Base-by-base conservation (phyloP, 2,797 vertebrate species). In the Champsocephalus esox region DNA sequence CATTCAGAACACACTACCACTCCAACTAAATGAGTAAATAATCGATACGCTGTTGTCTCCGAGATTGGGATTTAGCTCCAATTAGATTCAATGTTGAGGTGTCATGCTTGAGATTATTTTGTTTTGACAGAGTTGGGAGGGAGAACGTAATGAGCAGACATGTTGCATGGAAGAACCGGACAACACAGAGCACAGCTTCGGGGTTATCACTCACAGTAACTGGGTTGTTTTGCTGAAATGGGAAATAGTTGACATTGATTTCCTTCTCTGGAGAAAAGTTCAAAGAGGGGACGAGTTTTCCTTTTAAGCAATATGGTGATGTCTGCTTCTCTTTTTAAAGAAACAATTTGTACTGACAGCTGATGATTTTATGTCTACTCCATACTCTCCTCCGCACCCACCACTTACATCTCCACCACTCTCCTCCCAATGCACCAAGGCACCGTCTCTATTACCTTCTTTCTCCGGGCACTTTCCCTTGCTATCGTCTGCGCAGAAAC, bases 31-130 rank as follows among this genome's bases (percentile, higher is more conserved):
- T 73, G 75, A 88, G 80, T 71, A 87, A 71, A 54, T 46, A 64
- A 93, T 92, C 88, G 51, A 90, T 90, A 75, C 9, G 73, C 80
- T 67, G 54, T 43, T 79, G 79, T 90, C 79, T 81, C 73, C 13
- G 44, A 46, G 24, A 80, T 80, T 68, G 84, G 64, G 68, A 84
- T 89, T 89, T 89, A 75, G 80, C 82, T 92, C 81, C 68, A 86
- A 75, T 88, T 83, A 89, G 81, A 90, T 90, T 85, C 80, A 83
- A 90, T 90, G 91, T 91, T 76, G 76, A 86, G 80, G 78, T 88
- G 81, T 85, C 84, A 82, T 86, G 85, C 84, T 86, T 57, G 79
- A 79, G 86, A 88, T 89, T 82, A 82, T 89, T 88, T 85, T 74
- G 67, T 84, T 91, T 88, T 88, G 77, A 87, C 75, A 73, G 70